Conservation (phyloP, 1,140 invertebrate species). For the Macrobrachium nipponense region DNA sequence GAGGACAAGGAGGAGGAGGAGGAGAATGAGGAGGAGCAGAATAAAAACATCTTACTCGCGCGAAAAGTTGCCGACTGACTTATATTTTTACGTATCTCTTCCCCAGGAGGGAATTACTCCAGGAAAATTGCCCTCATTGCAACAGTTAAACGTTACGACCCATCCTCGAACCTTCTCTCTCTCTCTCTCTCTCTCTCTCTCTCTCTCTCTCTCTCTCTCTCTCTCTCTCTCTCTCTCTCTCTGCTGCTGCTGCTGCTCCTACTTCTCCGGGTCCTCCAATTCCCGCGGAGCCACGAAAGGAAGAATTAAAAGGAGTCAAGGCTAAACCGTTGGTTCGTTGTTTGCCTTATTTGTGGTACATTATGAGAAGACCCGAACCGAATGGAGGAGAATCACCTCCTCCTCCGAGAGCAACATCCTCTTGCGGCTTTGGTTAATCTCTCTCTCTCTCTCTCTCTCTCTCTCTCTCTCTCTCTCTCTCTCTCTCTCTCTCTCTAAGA, state of each 20-base stretch:
- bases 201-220: neutral
- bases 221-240: neutral
- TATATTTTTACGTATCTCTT: too few species aligned
- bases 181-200: neutral
- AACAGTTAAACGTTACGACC: neutral
- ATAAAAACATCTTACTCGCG: too few species aligned
- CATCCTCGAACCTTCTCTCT: neutral
- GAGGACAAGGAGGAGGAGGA: neutral
- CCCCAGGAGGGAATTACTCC: neutral
- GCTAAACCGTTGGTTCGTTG: too few species aligned
- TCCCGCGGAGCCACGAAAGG: neutral
- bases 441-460: neutral
- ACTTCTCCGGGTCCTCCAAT: neutral
- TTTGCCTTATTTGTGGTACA: too few species aligned
- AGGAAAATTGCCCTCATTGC: neutral
- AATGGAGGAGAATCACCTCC: too few species aligned
- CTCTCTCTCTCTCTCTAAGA: neutral
- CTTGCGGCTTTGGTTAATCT: neutral
- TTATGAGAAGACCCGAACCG: too few species aligned
- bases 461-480: neutral
- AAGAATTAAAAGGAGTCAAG: neutral
- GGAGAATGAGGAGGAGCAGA: neutral
- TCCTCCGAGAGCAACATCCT: neutral
- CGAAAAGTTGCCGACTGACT: too few species aligned
- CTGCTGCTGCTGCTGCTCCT: neutral